Base-by-base conservation (phyloP, 2,797 vertebrate genomes). In the Microctenopoma lineatum region DNA sequence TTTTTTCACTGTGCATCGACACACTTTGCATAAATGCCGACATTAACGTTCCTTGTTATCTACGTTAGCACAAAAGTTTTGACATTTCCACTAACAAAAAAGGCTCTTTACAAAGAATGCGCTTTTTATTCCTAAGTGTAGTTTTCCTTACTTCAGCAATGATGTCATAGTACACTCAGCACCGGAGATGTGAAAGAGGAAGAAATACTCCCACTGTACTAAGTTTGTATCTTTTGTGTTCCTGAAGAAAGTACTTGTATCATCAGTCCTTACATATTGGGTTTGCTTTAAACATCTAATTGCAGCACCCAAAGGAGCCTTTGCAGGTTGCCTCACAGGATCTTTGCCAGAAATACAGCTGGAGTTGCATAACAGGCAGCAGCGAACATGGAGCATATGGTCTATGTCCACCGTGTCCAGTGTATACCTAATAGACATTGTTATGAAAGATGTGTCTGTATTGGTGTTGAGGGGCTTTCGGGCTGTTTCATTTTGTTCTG, bases 331-430 rank as follows among this genome's bases (percentile, higher is more conserved):
- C 66, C 48, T 70, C 41, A 54, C 41, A 78, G 68, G 73, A 82
- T 66, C 59, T 64, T 67, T 56, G 79, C 82, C 84, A 86, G 69
- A 52, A 59, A 67, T 51, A 48, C 54, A 54, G 56, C 52, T 74
- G 15, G 1, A 57, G 6, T 47, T 66, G 59, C 66, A 64, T 47
- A 56, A 71, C 58, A 47, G 60, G 66, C 34, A 44, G 41, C 32
- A 42, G 51, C 77, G 46, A 77, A 73, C 53, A 55, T 25, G 42
- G 18, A 84, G 32, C 88, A 84, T 80, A 75, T 84, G 87, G 75
- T 87, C 36, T 59, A 41, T 67, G 57, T 90, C 79, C 62, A 46
- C 14, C 48, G 10, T 2, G 7, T 64, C 36, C 57, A 76, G 57
- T 83, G 51, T 77, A 87, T 50, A 78, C 52, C 48, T 73, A 83